Evolutionary conservation across 2,797 vertebrate species (phyloP).

Genomic region (Toxotes lorentzi): DNA sequence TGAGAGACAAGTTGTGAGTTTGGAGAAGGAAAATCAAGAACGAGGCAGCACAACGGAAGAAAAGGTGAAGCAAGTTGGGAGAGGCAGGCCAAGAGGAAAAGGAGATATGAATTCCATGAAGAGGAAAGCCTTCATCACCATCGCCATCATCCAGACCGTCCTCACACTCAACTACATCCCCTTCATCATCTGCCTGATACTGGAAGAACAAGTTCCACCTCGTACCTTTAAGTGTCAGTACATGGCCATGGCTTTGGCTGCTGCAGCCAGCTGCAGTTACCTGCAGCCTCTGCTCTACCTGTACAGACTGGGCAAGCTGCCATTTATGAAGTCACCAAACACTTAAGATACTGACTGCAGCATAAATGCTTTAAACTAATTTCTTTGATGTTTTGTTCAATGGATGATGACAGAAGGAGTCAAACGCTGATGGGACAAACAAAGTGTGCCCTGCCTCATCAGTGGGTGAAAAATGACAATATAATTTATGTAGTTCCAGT

Average conservation of each 20-base stretch:
- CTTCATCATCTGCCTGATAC: not conserved
- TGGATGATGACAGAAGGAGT: too few relatives aligned
- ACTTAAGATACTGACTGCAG: too few relatives aligned
- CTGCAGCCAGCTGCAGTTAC: slow-evolving; percentile 22
- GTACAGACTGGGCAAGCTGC: slow-evolving; percentile 33
- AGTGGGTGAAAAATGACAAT: too few relatives aligned
- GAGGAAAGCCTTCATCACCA: slow-evolving; percentile 39
- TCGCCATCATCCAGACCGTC: slow-evolving; percentile 28
- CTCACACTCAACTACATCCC: slow-evolving; percentile 42
- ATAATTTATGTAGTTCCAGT: too few relatives aligned
- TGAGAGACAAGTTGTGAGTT: not conserved
- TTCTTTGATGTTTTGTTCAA: too few relatives aligned
- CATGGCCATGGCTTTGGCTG: fast-evolving
- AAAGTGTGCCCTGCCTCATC: too few relatives aligned
- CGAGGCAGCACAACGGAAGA: not conserved
- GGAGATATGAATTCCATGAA: slow-evolving; percentile 20
- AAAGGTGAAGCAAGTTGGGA: not conserved
- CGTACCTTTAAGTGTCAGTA: slow-evolving; percentile 1
- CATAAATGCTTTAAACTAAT: too few relatives aligned
- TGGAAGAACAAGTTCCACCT: not conserved
- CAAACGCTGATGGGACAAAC: too few relatives aligned
- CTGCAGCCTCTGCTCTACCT: slow-evolving; percentile 57
- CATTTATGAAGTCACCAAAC: not conserved
- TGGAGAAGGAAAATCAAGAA: not conserved
- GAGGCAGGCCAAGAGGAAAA: not conserved